phyloP scores from a whole-genome alignment of 2,113 vertebrate genomes.

The Tinamus guttatus region DNA sequence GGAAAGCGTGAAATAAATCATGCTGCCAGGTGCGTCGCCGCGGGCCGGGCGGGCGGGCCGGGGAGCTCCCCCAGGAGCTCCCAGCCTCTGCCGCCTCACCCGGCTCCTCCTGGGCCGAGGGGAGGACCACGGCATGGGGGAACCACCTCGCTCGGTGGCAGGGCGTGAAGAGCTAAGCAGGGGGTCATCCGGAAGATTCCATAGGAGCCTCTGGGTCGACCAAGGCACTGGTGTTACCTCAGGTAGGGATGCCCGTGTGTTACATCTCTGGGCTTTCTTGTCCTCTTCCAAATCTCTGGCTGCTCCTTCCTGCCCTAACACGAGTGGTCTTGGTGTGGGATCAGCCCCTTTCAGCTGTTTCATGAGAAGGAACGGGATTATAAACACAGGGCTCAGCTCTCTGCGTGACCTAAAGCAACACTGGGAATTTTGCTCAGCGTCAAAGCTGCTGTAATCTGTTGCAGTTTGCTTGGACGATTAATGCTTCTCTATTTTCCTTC shows the following conservation, averaged over 20 bases:
- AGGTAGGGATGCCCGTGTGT: background rate
- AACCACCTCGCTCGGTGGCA: background rate
- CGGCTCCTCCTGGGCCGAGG: background rate
- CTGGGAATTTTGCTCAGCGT: background rate
- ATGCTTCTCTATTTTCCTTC: slow-evolving; percentile 67
- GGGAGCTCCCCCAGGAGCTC: accelerated
- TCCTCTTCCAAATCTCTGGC: background rate
- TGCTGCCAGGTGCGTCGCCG: background rate
- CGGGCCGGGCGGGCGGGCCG: no score
- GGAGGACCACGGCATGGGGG: background rate
- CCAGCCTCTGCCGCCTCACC: accelerated
- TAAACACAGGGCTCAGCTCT: background rate
- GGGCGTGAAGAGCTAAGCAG: background rate
- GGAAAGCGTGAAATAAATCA: background rate
- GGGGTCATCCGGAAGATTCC: background rate
- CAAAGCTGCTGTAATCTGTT: background rate
- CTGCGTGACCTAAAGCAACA: background rate
- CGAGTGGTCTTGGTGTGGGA: background rate
- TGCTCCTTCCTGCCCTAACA: background rate
- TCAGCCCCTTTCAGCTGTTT: background rate
- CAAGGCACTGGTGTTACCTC: accelerated
- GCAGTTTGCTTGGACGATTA: background rate
- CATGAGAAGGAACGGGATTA: background rate
- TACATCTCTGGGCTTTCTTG: background rate
- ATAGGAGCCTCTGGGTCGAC: background rate